phyloP scores from a whole-genome alignment of 2,797 vertebrate species.

The Aldrovandia affinis region DNA sequence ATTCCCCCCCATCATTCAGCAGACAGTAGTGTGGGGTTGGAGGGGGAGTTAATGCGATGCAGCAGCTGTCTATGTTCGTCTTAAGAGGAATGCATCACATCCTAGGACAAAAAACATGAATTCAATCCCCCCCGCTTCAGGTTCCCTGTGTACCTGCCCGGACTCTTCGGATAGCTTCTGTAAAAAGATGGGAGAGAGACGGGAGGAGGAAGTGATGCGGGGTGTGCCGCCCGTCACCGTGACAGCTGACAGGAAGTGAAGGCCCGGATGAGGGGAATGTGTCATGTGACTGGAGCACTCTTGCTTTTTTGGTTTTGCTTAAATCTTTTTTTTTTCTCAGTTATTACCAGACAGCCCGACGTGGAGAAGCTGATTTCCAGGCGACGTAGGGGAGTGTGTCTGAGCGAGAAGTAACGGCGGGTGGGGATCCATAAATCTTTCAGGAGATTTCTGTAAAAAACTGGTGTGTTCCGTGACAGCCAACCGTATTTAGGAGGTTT shows the following conservation, averaged over 20 bases:
- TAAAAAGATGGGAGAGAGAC: neutral
- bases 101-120: slow-evolving; percentile 62
- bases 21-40: slow-evolving; percentile 58
- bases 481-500: too few relatives aligned
- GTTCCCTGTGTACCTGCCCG: neutral
- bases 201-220: neutral
- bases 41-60: too few relatives aligned
- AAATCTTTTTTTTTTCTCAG: neutral
- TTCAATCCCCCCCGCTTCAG: slow-evolving; percentile 52
- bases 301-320: neutral
- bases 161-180: neutral
- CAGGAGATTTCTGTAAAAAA: too few relatives aligned
- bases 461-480: too few relatives aligned
- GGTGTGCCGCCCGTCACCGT: neutral
- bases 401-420: too few relatives aligned
- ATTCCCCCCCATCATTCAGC: slow-evolving; percentile 67
- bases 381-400: too few relatives aligned
- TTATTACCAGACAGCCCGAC: too few relatives aligned
- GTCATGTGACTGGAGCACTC: neutral
- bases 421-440: too few relatives aligned
- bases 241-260: neutral
- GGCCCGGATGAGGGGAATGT: neutral
- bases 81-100: slow-evolving; percentile 71
- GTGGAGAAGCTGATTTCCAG: too few relatives aligned
- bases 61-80: slow-evolving; percentile 68